Conservation (phyloP, 2,888 invertebrate species). For the Melanchra persicariae region DNA sequence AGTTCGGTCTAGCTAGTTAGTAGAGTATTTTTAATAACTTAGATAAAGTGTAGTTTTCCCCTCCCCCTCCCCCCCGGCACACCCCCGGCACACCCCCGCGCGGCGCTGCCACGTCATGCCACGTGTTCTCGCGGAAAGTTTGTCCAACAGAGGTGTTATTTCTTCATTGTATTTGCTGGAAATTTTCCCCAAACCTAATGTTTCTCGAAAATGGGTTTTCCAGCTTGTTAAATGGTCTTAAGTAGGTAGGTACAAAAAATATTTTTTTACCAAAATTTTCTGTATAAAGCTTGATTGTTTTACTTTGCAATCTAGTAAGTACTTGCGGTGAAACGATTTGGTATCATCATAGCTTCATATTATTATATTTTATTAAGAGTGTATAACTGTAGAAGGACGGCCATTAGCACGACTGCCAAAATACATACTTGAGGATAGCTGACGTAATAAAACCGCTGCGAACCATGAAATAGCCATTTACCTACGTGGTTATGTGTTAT, state of each 20-base stretch:
- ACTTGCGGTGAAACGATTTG: not conserved
- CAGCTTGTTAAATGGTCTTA: not conserved
- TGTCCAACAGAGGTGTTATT: constrained; percentile 1
- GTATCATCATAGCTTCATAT: not conserved
- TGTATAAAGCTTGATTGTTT: no score
- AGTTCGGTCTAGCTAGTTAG: not conserved
- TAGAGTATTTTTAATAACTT: not conserved
- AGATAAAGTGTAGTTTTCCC: not conserved
- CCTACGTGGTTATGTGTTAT: not conserved
- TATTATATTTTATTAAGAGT: not conserved
- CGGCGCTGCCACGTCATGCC: constrained; percentile 17
- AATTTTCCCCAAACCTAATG: constrained; percentile 4
- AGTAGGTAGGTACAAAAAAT: no score
- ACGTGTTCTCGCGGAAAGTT: constrained; percentile 30
- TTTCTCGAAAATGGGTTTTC: constrained; percentile 13
- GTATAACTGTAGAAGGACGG: not conserved
- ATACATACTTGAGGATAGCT: not conserved
- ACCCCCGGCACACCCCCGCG: no score
- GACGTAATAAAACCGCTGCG: constrained; percentile 3
- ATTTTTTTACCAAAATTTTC: not conserved
- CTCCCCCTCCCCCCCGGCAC: no score
- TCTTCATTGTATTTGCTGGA: constrained; percentile 22
- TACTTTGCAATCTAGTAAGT: not conserved
- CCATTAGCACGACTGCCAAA: constrained; percentile 2
- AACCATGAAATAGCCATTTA: constrained; percentile 1